A percentile compares a stretch with the other conserved stretches of the same genome.
These are phyloP conservation scores for Panthera tigris DNA, from an alignment of 2,113 vertebrate genomes.

Conservation along the genomic window DNA sequence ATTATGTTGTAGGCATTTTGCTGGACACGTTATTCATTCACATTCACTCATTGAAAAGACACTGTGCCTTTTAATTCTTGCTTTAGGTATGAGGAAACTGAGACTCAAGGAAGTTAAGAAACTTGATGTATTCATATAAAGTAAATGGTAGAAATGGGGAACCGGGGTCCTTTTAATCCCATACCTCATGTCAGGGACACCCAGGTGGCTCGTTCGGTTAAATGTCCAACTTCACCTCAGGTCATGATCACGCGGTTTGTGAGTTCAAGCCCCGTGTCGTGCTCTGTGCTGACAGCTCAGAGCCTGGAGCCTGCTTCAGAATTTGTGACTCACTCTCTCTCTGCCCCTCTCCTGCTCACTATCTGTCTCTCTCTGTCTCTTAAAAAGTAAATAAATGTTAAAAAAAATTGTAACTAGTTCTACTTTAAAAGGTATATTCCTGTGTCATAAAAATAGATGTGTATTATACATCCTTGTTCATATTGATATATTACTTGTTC, in stretches of 20 bases:
- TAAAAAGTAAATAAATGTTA: no score
- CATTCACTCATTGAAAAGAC: neutral
- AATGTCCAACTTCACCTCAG: no score
- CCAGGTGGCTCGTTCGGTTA: no score
- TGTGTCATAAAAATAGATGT: neutral
- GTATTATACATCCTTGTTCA: neutral
- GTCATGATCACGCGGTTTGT: no score
- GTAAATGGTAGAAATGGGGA: neutral
- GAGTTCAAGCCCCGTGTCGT: rapidly evolving
- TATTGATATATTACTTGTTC: neutral
- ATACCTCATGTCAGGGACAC: neutral
- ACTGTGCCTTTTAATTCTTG: neutral
- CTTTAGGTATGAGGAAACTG: neutral
- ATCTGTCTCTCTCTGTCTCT: no score
- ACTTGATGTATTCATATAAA: neutral
- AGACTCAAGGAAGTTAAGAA: neutral
- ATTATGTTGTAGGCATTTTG: neutral
- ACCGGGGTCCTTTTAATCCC: neutral
- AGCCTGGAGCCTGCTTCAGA: no score
- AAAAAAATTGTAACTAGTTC: neutral
- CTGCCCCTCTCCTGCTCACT: no score
- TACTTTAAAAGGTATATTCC: slow-evolving; percentile 18
- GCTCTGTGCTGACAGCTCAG: no score
- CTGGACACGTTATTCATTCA: neutral
- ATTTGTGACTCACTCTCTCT: no score